Base-by-base conservation (phyloP, 2,888 invertebrate species). In the Athetis lepigone region DNA sequence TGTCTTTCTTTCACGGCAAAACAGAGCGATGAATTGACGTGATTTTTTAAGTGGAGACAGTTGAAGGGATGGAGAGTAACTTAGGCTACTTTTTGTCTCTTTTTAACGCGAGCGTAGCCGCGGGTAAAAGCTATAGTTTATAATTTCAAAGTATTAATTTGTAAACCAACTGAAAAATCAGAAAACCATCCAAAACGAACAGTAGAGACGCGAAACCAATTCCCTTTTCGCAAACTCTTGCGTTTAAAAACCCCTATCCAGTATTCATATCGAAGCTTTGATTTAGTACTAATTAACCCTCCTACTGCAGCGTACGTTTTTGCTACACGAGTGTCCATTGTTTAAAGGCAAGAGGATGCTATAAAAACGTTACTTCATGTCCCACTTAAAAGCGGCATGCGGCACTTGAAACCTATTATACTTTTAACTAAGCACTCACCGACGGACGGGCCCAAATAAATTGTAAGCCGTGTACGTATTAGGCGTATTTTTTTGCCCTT, bases 371-470 rank as follows among this genome's bases (percentile, higher is more conserved):
- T 81, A 76, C 77, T 84, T 82, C 83, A 84, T 87, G 85, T 85
- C 80, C 85, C 84, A 86, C 85, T 88, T 86, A 85, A 88, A 76
- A 81, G 83, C 75, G 82, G 83, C 90, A 88, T 90, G 83, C 75
- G 82, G 83, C 90, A 88, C 90, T 92, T 90, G 89, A 90, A 90
- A 90, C 88, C 89, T 89, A 91, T 91, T 91, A 90, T 88, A 90
- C 88, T 88, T 89, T 89, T 85, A 90, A 89, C 88, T 88, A 87
- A 87, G 84, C 82, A 68, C 86, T 84, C 77, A 79, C 60, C 79
- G 77, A 75, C 74, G 67, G 76, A 74, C 36, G 13, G 70, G 83
- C 70, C 85, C 80, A 87, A 90, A 90, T 85, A 86, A 85, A 87
- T 79, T 79, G 76, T 72, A 62, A 72, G 73, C 45, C 52, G 63